Percentiles rank a stretch among this genome's conserved stretches.
Evolutionary conservation across 2,888 invertebrate genomes (phyloP).

Genomic region (Zaprionus obscuricornis): DNA sequence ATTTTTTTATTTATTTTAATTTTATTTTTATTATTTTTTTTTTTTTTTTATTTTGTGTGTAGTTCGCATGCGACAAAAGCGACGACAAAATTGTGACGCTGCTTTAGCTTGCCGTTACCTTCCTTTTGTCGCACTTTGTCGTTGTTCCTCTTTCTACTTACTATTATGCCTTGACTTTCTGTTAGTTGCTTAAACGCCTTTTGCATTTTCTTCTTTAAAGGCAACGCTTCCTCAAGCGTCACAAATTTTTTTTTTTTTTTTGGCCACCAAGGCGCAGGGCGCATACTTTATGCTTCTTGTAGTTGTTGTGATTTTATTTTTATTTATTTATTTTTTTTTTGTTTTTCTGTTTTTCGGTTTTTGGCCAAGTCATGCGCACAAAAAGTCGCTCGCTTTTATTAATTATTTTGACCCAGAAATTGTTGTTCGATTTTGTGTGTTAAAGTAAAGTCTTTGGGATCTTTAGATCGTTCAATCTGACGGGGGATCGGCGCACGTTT

Average conservation of each 20-base stretch:
- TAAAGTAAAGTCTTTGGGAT: constrained; percentile 30
- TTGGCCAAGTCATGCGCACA: constrained; percentile 67
- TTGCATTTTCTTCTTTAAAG: neutral
- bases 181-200: neutral
- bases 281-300: no score
- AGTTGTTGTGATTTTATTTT: no score
- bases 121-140: no score
- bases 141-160: neutral
- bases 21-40: no score
- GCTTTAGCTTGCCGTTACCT: neutral
- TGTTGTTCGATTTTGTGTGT: constrained; percentile 47
- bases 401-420: constrained; percentile 77
- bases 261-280: constrained; percentile 37
- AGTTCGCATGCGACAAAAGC: constrained; percentile 63
- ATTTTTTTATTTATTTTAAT: constrained; percentile 49
- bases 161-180: no score
- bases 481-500: constrained; percentile 69
- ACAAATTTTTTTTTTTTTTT: no score
- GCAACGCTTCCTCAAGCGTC: constrained; percentile 50
- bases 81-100: constrained; percentile 55
- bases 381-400: constrained; percentile 63
- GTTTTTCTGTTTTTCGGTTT: constrained; percentile 34
- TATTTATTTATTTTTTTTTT: no score
- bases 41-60: constrained; percentile 24
- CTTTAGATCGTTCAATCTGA: constrained; percentile 21